Evolutionary conservation across 2,888 invertebrate species (phyloP), one percentile per base, ranked within the genome.

Genomic region (Patella caerulea): DNA sequence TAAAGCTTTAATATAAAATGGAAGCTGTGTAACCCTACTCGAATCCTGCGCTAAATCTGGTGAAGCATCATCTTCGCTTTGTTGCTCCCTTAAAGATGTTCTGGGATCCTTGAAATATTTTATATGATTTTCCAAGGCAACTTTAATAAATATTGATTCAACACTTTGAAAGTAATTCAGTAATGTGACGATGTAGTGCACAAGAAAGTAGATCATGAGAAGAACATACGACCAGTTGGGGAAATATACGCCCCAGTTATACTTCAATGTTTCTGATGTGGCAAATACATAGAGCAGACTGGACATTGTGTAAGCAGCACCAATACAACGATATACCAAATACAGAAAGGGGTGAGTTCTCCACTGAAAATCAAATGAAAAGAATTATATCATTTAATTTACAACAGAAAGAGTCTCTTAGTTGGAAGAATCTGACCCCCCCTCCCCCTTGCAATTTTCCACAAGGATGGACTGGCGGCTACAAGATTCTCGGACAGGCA

Each of bases 191-290:
- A 7, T 34, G 83, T 70, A 80, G 76, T 83, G 79, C 69, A 54
- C 19, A n/a, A 74, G 24, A 52, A 80, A 78, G 73, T 81, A 80
- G 19, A 80, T 53, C 17, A 78, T 78, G 24, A 83, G 72, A n/a
- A 79, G 45, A 2, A 53, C 54, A 71, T 82, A 82, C 24, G 81
- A 79, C 82, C 82, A 82, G 76, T 81, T 79, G 54, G 81, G 81
- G 55, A 82, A 73, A 75, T 77, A 82, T 14, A 79, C 76, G 3
- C 77, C 74, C 81, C 81, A 80, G 19, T 59, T 45, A 55, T 77
- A 71, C 1, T 45, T 53, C 3, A 72, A 9, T 17, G 3, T 17
- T 19, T 34, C 34, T 15, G 19, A 17, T 14, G 7, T 5, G 1
- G 3, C 14, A 15, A 29, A 17, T 9, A 24, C 74, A 45, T 56